Conservation (phyloP, 2,888 invertebrate species). For the Clostera curtula region DNA sequence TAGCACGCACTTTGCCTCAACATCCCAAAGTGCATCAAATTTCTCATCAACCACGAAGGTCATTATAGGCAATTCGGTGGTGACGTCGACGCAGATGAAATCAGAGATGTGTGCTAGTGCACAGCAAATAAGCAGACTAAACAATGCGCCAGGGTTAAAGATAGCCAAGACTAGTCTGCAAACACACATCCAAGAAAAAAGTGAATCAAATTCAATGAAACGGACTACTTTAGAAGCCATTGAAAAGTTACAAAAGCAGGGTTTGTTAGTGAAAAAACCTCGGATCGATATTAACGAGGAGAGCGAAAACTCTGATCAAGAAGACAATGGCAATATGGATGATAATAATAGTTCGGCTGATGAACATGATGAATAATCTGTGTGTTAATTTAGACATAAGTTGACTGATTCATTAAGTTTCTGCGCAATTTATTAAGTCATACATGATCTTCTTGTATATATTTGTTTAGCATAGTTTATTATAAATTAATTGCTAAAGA, state of each 20-base stretch:
- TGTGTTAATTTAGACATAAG: slow-evolving; percentile 11
- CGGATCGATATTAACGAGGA: slow-evolving; percentile 41
- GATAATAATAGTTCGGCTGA: slow-evolving; percentile 28
- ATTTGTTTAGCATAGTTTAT: no score
- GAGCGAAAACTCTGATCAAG: slow-evolving; percentile 34
- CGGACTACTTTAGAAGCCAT: slow-evolving; percentile 56
- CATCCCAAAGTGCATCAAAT: slow-evolving; percentile 42
- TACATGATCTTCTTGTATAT: no score
- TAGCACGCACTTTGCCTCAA: slow-evolving; percentile 36
- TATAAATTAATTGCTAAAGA: no score
- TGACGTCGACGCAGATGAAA: slow-evolving; percentile 47
- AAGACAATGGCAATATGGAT: slow-evolving; percentile 31
- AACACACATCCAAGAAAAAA: slow-evolving; percentile 45
- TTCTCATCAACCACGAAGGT: slow-evolving; percentile 43
- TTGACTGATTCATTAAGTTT: slow-evolving; percentile 19
- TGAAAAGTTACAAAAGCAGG: slow-evolving; percentile 59
- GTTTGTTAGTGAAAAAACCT: slow-evolving; percentile 61
- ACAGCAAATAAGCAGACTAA: slow-evolving; percentile 47
- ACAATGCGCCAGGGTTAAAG: slow-evolving; percentile 47
- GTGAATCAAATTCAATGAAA: slow-evolving; percentile 40
- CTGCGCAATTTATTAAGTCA: slow-evolving; percentile 14
- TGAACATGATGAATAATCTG: slow-evolving; percentile 24
- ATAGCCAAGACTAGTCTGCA: slow-evolving; percentile 50
- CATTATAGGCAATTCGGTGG: slow-evolving; percentile 43
- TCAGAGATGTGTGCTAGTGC: slow-evolving; percentile 44